Conservation (phyloP, 1,140 invertebrate species). For the Drosophila pandora region DNA sequence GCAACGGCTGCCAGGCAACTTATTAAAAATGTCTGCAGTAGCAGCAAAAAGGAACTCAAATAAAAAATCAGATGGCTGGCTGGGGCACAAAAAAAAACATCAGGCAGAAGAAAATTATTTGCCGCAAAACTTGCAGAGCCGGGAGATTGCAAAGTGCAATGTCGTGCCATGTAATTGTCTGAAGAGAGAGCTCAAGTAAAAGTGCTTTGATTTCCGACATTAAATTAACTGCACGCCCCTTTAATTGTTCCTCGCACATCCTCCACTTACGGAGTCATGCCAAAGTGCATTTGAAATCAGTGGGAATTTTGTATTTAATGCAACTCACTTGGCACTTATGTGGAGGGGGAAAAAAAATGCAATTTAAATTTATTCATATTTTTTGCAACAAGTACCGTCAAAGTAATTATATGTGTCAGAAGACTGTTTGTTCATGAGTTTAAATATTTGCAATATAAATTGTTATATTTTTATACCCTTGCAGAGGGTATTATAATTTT, state of each 20-base stretch:
- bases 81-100: constrained; percentile 7
- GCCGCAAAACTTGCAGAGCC: constrained; percentile 57
- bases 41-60: constrained; percentile 48
- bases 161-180: constrained; percentile 52
- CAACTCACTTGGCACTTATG: not conserved
- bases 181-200: constrained; percentile 45
- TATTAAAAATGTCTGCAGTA: constrained; percentile 79
- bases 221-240: constrained; percentile 61
- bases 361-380: not conserved
- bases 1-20: constrained; percentile 79
- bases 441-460: not conserved
- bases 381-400: not conserved
- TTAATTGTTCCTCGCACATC: constrained; percentile 58
- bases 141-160: constrained; percentile 42
- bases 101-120: constrained; percentile 66
- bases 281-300: constrained; percentile 8
- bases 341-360: not conserved
- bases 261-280: constrained; percentile 9
- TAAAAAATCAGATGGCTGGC: constrained; percentile 14
- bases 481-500: too few relatives aligned
- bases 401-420: not conserved
- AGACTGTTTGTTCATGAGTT: not conserved
- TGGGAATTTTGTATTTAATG: constrained; percentile 4
- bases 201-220: constrained; percentile 76
- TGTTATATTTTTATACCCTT: constrained; percentile 11